Conservation (phyloP, 2,888 invertebrate species). For the Cerceris ruficornis region DNA sequence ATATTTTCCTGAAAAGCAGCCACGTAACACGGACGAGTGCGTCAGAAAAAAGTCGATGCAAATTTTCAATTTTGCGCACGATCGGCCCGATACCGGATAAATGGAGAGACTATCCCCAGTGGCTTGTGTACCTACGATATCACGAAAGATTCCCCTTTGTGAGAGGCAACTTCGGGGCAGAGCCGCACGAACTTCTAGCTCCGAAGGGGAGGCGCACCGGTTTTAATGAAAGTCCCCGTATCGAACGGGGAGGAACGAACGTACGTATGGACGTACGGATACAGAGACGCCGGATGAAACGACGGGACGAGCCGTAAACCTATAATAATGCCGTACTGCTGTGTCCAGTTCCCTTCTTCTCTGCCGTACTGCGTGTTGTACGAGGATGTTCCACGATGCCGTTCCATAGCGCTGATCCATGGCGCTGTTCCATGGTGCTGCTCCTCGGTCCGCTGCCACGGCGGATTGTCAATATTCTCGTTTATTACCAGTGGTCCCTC, state of each 20-base stretch:
- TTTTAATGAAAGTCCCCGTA: constrained; percentile 57
- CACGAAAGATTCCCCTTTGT: constrained; percentile 8
- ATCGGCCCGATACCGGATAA: constrained; percentile 18
- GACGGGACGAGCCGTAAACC: constrained; percentile 49
- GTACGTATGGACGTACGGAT: constrained; percentile 8
- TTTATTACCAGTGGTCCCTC: constrained; percentile 47
- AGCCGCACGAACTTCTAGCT: not conserved
- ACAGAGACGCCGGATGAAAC: constrained; percentile 33
- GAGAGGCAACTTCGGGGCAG: constrained; percentile 3
- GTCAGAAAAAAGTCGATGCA: constrained; percentile 23
- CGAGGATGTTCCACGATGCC: too few relatives aligned
- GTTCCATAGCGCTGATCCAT: too few relatives aligned
- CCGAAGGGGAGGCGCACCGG: constrained; percentile 11
- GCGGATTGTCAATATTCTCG: constrained; percentile 53
- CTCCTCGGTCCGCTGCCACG: constrained; percentile 16
- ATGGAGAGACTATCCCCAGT: not conserved
- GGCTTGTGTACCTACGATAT: constrained; percentile 10
- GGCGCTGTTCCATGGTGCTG: not conserved
- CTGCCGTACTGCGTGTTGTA: too few relatives aligned
- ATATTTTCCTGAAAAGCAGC: not conserved
- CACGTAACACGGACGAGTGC: constrained; percentile 5
- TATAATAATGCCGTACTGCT: constrained; percentile 36
- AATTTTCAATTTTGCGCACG: constrained; percentile 48
- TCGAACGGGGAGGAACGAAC: constrained; percentile 28
- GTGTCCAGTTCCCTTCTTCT: not conserved